Evolutionary conservation across 2,113 vertebrate species (phyloP).

Genomic region (Malaclemys terrapin): DNA sequence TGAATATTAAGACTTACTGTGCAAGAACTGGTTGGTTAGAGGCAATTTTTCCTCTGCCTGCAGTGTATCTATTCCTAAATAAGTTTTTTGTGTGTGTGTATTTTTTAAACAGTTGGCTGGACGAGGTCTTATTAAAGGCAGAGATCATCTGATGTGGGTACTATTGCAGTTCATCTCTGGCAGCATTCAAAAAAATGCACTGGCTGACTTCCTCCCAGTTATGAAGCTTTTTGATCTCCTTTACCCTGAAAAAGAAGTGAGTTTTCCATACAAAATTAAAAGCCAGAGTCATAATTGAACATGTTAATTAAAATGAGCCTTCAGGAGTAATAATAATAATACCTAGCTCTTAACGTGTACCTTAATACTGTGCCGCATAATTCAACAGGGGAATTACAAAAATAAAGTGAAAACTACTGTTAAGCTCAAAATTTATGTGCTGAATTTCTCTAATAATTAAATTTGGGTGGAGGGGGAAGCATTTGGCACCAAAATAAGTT

Average conservation of each 20-base stretch:
- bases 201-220: conserved; percentile 97
- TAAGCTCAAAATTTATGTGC: neutral
- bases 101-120: conserved; percentile 91
- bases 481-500: neutral
- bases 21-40: neutral
- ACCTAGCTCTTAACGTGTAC: neutral
- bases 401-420: neutral
- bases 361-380: neutral
- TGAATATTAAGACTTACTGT: neutral
- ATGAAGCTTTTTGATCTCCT: conserved; percentile 99
- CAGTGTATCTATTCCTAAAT: neutral
- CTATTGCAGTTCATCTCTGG: conserved; percentile 98
- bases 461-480: neutral
- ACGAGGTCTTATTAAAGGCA: conserved; percentile 96
- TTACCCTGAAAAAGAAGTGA: conserved; percentile 98
- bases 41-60: neutral
- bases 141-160: conserved; percentile 99
- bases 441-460: neutral
- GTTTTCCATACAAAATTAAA: conserved; percentile 38
- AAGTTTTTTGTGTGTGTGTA: neutral
- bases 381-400: neutral
- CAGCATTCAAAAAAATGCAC: conserved; percentile 98
- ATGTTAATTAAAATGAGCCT: neutral
- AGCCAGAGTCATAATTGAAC: neutral
- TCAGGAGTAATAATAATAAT: neutral